Evolutionary conservation across 1,140 invertebrate species (phyloP), one percentile per base, ranked within the genome.

Genomic region (Lepidurus apus): DNA sequence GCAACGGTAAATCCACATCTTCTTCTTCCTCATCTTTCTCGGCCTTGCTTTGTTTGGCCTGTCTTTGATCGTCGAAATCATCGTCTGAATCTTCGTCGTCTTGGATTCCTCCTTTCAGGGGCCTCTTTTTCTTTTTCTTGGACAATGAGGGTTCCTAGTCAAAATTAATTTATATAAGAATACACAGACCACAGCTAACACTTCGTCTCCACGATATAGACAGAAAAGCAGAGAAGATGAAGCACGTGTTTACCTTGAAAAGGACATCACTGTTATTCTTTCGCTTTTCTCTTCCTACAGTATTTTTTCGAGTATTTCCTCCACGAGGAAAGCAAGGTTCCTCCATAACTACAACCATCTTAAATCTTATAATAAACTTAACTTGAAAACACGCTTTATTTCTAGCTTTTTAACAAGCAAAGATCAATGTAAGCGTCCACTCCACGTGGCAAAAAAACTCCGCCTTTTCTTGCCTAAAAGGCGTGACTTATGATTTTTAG

Each of bases 11-110:
- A 65, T 65, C 53, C 17, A 17, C 53, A 65, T 65, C 53, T 65
- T 65, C 53, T 9, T 65, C 53, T 21, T n/a, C 17, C 21, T 65
- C 53, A 13, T 65, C 53, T 17, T 17, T 21, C 10, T 65, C 13
- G 1, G 34, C 4, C n/a, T 65, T 21, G 53, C 17, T 21, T 65
- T 21, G 17, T 65, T 65, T 65, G 53, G 5, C 7, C 21, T 13
- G 53, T 65, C 21, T 65, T 7, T 65, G 53, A 21, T 65, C 53
- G 17, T 65, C n/a, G 13, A 65, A 65, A 21, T 65, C 53, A 7
- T 65, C 53, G 21, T 65, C 53, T 5, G 53, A 65, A 65, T 65
- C 53, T 10, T 65, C 53, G 53, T 65, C 53, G 53, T 65, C 53
- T 13, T 17, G 8, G 7, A 21, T 21, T 65, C 21, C 53, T 5